Percentiles rank a stretch among this genome's conserved stretches.
phyloP scores from a whole-genome alignment of 2,888 invertebrate genomes.

The Watsonalla cultraria region DNA sequence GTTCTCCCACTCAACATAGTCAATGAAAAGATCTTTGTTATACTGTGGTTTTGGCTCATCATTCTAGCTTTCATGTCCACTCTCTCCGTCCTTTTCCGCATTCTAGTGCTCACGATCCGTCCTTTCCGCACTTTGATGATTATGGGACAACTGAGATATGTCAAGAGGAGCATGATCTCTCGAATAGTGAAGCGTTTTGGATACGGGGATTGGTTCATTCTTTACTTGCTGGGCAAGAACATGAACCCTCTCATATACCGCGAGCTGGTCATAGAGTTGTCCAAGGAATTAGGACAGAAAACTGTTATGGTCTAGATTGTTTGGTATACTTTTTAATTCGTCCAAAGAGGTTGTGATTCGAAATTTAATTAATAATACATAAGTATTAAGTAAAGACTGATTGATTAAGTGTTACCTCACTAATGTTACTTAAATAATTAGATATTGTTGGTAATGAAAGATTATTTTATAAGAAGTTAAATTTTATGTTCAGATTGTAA shows the following conservation, averaged over 20 bases:
- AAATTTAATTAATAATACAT: not conserved
- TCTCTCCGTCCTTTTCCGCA: slow-evolving; percentile 82
- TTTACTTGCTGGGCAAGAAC: slow-evolving; percentile 87
- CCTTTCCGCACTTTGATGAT: slow-evolving; percentile 80
- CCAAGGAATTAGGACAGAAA: slow-evolving; percentile 54
- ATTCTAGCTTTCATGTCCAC: slow-evolving; percentile 80
- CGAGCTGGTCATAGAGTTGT: slow-evolving; percentile 79
- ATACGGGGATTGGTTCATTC: slow-evolving; percentile 88
- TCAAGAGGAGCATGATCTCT: slow-evolving; percentile 72
- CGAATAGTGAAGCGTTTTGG: slow-evolving; percentile 73
- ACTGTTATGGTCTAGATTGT: slow-evolving; percentile 43
- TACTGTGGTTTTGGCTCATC: slow-evolving; percentile 87
- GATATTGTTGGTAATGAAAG: not conserved
- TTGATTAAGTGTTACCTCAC: not conserved
- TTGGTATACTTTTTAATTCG: slow-evolving; percentile 3
- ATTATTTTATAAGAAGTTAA: not conserved
- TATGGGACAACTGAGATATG: slow-evolving; percentile 78
- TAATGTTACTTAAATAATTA: not conserved
- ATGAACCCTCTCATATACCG: slow-evolving; percentile 83
- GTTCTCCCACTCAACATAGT: slow-evolving; percentile 87
- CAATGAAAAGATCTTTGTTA: slow-evolving; percentile 87
- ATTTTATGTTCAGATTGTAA: not conserved
- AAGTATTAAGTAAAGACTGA: not conserved
- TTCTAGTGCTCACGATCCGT: slow-evolving; percentile 74
- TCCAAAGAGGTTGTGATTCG: slow-evolving; percentile 4